phyloP scores from a whole-genome alignment of 2,797 vertebrate genomes.

The Micromesistius poutassou region DNA sequence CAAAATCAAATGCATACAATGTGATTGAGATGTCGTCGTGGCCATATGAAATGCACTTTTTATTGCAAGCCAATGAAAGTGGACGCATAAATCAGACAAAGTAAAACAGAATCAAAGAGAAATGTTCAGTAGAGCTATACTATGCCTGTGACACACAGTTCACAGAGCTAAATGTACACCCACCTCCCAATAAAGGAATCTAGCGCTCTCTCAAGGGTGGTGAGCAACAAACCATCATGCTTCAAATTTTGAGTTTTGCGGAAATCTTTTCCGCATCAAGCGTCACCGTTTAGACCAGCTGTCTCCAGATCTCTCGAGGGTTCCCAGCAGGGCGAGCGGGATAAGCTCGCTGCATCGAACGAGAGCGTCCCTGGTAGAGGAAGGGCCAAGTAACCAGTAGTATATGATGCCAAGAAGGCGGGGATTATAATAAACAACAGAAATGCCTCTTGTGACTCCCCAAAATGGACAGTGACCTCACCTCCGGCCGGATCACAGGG shows the following conservation, averaged over 20 bases:
- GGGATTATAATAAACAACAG: not conserved
- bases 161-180: slow-evolving; percentile 52
- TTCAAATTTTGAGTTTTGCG: slow-evolving; percentile 32
- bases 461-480: slow-evolving; percentile 47
- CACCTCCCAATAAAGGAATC: slow-evolving; percentile 39
- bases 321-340: not conserved
- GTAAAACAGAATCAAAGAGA: slow-evolving; percentile 21
- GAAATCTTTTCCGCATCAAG: not conserved
- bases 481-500: slow-evolving; percentile 53
- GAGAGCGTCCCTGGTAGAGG: not conserved
- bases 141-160: slow-evolving; percentile 56
- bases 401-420: not conserved
- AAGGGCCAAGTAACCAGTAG: slow-evolving; percentile 18
- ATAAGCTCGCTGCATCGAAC: not conserved
- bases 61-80: slow-evolving; percentile 16
- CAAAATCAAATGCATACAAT: not conserved
- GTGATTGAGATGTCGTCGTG: not conserved
- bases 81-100: slow-evolving; percentile 18
- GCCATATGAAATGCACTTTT: not conserved
- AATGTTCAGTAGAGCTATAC: slow-evolving; percentile 28
- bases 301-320: not conserved
- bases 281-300: slow-evolving; percentile 6
- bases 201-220: slow-evolving; percentile 30
- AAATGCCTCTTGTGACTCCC: slow-evolving; percentile 26
- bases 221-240: slow-evolving; percentile 38